Evolutionary conservation across 2,888 invertebrate genomes (phyloP).

Genomic region (Hymenopus coronatus): DNA sequence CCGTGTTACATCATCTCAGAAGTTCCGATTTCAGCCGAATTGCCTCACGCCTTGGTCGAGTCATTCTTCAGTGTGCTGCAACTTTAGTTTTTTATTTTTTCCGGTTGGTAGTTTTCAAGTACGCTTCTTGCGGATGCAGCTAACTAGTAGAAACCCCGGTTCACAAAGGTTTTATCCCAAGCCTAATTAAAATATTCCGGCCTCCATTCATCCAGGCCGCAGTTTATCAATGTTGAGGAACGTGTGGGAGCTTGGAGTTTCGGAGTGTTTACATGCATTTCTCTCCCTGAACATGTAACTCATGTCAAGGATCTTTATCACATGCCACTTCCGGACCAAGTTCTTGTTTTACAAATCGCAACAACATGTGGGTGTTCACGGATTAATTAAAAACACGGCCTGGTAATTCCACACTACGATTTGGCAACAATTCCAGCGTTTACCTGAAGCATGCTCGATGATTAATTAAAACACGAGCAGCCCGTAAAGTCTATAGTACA

Average conservation of each 20-base stretch:
- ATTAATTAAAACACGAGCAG: too few relatives aligned
- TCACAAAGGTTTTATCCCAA: not conserved
- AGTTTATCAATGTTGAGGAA: not conserved
- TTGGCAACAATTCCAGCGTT: not conserved
- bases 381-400: not conserved
- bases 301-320: not conserved
- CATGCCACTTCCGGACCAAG: not conserved
- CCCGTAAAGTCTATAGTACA: too few relatives aligned
- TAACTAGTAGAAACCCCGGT: not conserved
- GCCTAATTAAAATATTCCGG: not conserved
- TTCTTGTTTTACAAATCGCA: not conserved
- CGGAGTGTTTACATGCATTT: not conserved
- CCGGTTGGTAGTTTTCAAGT: not conserved
- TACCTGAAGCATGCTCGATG: too few relatives aligned
- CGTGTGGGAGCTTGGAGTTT: not conserved
- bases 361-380: not conserved
- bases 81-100: not conserved
- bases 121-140: not conserved
- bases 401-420: not conserved
- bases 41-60: not conserved
- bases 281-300: not conserved
- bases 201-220: not conserved
- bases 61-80: not conserved
- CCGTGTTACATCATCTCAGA: not conserved
- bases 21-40: not conserved